Base-by-base conservation (phyloP, 2,888 invertebrate genomes). In the Graphium colonna region DNA sequence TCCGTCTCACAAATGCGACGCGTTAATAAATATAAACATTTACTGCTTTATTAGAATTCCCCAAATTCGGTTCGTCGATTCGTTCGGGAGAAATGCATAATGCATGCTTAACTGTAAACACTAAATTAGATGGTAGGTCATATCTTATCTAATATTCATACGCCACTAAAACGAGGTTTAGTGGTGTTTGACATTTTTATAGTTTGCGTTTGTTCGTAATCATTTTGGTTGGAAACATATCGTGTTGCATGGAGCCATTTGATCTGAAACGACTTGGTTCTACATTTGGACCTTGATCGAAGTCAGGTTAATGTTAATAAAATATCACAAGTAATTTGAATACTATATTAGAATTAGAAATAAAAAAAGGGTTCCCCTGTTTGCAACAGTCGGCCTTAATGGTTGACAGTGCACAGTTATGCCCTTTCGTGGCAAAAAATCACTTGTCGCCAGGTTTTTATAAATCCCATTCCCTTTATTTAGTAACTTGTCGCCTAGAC, bases 11-110 rank as follows among this genome's bases (percentile, higher is more conserved):
- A 67, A 64, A 63, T 60, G 70, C 63, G 65, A 73, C 72, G 67
- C 69, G 70, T 74, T 79, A 77, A 82, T 82, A 82, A 77, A 82
- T 77, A 79, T 75, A 76, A 81, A 78, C 72, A 77, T 84, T 79
- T 77, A 82, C 78, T 73, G 77, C 77, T 82, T 82, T 79, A 84
- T 79, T 74, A 73, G 71, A 81, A 82, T 84, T 81, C 78, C 72
- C 62, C 57, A 64, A 62, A 67, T 67, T 68, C 67, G n/a, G n/a
- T n/a, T n/a, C n/a, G n/a, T n/a, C n/a, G n/a, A n/a, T n/a, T n/a
- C n/a, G 62, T 64, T 67, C 71, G 65, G n/a, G 71, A 79, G 75
- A 75, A 75, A 80, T 79, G 76, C 71, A 79, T 78, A 78, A 81
- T 75, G 73, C 73, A 79, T 78, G 64, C 58, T 57, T 79, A 82